Evolutionary conservation across 2,113 vertebrate genomes (phyloP).

Genomic region (Tychaedon coryphoeus): DNA sequence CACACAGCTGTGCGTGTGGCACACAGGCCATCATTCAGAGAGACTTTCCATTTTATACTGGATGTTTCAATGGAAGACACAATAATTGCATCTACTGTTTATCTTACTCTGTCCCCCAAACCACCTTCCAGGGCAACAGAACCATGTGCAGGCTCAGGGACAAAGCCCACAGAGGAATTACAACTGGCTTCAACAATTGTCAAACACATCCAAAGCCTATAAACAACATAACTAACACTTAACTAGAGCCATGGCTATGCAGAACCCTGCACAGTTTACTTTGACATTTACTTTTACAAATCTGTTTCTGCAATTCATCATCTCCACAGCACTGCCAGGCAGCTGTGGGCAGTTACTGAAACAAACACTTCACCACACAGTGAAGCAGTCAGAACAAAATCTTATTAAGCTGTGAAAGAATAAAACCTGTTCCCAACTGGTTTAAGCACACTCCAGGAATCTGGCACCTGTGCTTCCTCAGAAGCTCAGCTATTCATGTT

Average conservation of each 20-base stretch:
- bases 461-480: background rate
- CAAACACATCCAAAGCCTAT: background rate
- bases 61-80: background rate
- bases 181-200: background rate
- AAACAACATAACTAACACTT: background rate
- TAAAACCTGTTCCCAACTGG: background rate
- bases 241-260: background rate
- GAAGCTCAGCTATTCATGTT: background rate
- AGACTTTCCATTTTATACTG: background rate
- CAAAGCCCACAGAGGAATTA: background rate
- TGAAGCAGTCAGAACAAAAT: background rate
- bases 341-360: background rate
- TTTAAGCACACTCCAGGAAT: background rate
- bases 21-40: fast-evolving
- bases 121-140: background rate
- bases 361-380: background rate
- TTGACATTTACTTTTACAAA: background rate
- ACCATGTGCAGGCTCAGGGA: background rate
- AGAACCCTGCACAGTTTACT: background rate
- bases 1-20: fast-evolving
- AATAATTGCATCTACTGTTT: background rate
- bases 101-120: background rate
- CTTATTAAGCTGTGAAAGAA: background rate
- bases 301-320: background rate
- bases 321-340: background rate